Percentiles rank a stretch among this genome's conserved stretches.
These are phyloP conservation scores for Lamprotornis superbus DNA, from an alignment of 2,113 vertebrate species.

Conservation along the genomic window DNA sequence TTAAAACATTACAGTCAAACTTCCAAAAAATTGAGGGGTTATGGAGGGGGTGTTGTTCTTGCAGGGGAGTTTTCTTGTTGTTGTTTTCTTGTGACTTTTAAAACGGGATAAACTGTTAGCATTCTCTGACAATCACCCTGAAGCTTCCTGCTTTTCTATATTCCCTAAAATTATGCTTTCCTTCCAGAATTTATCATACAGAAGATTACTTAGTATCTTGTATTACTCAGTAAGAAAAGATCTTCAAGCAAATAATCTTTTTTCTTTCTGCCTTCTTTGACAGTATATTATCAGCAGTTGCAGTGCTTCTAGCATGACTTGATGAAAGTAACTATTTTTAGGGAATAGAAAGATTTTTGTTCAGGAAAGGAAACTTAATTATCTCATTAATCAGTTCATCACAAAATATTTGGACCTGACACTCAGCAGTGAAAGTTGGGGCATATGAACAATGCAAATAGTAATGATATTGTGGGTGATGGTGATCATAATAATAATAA, in stretches of 20 bases:
- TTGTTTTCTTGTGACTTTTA: neutral
- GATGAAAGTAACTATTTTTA: constrained; percentile 26
- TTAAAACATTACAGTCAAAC: neutral
- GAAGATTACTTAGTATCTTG: neutral
- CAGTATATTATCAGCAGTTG: neutral
- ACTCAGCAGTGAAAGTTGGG: neutral
- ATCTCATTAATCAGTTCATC: neutral
- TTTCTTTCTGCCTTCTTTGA: neutral
- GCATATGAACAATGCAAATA: neutral
- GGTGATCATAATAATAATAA: too few relatives aligned
- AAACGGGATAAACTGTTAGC: neutral
- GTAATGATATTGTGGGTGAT: neutral
- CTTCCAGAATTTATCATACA: neutral
- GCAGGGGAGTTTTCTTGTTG: neutral
- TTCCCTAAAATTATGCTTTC: neutral
- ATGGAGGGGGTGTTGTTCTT: accelerated
- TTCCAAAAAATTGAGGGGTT: neutral
- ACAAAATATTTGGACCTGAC: constrained; percentile 8
- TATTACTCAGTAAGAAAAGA: neutral
- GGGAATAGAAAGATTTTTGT: neutral
- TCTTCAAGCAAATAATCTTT: neutral
- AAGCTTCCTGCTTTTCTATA: neutral
- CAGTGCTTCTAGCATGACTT: neutral
- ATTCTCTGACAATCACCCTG: neutral
- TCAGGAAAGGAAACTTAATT: neutral